Evolutionary conservation across 1,140 invertebrate species (phyloP), one percentile per base, ranked within the genome.

Genomic region (Scaptomyza pallida): DNA sequence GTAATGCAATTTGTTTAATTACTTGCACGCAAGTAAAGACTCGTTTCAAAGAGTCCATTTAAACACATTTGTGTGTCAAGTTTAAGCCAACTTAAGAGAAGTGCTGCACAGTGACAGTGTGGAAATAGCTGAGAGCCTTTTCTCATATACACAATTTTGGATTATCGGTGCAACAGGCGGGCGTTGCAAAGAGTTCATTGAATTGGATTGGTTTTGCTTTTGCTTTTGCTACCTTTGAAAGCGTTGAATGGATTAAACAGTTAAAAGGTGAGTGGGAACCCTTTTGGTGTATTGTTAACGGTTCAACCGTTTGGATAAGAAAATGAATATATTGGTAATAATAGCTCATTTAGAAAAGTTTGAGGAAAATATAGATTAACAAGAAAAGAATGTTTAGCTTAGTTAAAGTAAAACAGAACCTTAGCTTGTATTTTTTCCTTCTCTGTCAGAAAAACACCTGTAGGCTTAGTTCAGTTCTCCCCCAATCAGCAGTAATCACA

Each of bases 1-100:
- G 81, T 85, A 85, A 85, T 86, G 50, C 74, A 77, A 85, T 85
- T 86, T 80, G 61, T 74, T 77, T 76, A 86, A 85, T 86, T 86
- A 85, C 77, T 86, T 76, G 81, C 80, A 80, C 72, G 77, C 81
- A 74, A 81, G 64, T 1, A 30, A 30, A 30, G 26, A 8, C 5
- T 30, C 26, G 6, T 30, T 30, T 2, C 2, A 30, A 35, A 44
- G 71, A 47, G 52, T 51, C 33, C 15, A 62, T 40, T 35, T 26
- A 40, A 65, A 72, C 41, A 56, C 56, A 71, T 56, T 72, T 68
- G 70, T 78, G 76, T 74, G 75, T 65, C 76, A 79, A 74, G 70
- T 68, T 67, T 45, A 40, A 26, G 51, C 37, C 43, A 47, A 59
- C 15, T 47, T 59, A 47, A 13, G 9, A 37, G 9, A 17, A 59